Evolutionary conservation across 2,797 vertebrate genomes (phyloP), one percentile per base, ranked within the genome.

Genomic region (Hipposideros larvatus): DNA sequence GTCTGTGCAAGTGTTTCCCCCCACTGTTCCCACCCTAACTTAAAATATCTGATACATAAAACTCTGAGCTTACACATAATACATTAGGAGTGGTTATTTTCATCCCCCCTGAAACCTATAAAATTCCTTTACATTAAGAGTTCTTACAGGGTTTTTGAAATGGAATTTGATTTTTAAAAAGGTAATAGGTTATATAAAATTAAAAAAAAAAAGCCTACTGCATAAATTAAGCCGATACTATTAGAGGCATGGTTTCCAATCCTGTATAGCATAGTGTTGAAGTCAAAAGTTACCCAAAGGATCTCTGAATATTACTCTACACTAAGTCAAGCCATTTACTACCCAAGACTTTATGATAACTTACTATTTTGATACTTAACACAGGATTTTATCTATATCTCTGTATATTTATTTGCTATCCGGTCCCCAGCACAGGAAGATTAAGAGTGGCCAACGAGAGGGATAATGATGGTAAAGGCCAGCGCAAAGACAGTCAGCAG

Each of bases 1-100:
- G 88, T 79, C 59, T 88, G 26, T 5, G 31, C 96, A 95, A 95
- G 90, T 96, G 90, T 87, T 96, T 88, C 59, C 53, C 41, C 88
- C 37, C 6, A 46, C 24, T 57, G 11, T 53, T 59, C 5, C 65
- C 46, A 71, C 4, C 31, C 22, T 65, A 61, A 68, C 46, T 73
- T 83, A 90, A 92, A 96, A 82, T 22, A 28, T 73, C 92, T 85
- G 85, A 70, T 21, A 71, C 2, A 79, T 43, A 70, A 85, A 95
- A 86, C 66, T 96, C 59, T 73, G 57, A 41, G 59, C 61, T 48
- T 85, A 83, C 2, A 59, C 4, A 57, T 15, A 74, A 84, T n/a
- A 77, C 24, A 79, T 55, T n/a, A 94, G 34, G 24, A 80, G n/a
- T 31, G 46, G 88, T 73, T 88, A 84, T 75, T 95, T 70, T 93